phyloP scores from a whole-genome alignment of 2,113 vertebrate genomes.

The Serilophus lunatus region DNA sequence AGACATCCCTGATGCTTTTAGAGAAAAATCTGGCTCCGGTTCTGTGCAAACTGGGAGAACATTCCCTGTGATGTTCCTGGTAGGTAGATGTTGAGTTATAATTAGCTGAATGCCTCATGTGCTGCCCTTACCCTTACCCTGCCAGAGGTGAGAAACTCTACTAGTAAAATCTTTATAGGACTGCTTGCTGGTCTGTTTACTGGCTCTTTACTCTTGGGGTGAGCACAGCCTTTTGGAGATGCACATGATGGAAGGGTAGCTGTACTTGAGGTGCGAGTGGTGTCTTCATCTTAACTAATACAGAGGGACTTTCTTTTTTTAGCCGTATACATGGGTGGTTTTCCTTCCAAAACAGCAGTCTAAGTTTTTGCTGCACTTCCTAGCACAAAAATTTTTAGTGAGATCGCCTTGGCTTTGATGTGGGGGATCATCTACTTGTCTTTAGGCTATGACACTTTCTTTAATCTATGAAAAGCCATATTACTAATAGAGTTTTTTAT shows the following conservation, averaged over 20 bases:
- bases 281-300: not conserved
- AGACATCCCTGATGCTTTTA: not conserved
- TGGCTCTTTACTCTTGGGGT: not conserved
- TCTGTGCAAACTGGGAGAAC: not conserved
- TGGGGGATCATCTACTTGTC: not conserved
- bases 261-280: not conserved
- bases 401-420: not conserved
- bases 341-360: not conserved
- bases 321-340: rapidly evolving
- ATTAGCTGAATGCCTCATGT: not conserved
- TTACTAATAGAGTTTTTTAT: not conserved
- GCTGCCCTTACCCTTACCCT: not conserved
- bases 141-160: not conserved
- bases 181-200: not conserved
- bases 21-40: not conserved
- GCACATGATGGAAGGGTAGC: not conserved
- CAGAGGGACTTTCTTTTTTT: not conserved
- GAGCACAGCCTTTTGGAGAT: not conserved
- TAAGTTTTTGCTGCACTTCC: not conserved
- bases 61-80: not conserved
- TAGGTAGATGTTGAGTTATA: not conserved
- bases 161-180: not conserved
- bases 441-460: not conserved
- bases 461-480: not conserved
- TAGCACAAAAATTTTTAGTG: not conserved